A percentile compares a stretch with the other conserved stretches of the same genome.
Evolutionary conservation across 2,888 invertebrate genomes (phyloP).

Genomic region (Stenoptilia bipunctidactyla): DNA sequence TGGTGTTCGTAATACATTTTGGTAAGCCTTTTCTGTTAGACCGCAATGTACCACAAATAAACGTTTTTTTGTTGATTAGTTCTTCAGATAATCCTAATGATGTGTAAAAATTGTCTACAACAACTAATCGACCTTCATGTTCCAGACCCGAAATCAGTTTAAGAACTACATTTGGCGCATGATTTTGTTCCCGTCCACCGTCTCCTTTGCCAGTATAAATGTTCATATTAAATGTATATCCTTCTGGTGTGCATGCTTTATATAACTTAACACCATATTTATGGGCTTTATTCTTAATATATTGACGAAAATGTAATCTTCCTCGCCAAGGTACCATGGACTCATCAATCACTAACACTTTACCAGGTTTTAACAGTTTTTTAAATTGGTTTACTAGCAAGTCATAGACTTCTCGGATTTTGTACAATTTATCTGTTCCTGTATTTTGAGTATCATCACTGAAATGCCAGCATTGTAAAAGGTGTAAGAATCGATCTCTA

Average conservation of each 20-base stretch:
- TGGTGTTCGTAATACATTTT: conserved; percentile 13
- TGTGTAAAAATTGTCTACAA: conserved; percentile 24
- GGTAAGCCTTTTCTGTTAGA: conserved; percentile 20
- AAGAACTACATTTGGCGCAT: conserved; percentile 8
- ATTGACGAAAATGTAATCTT: conserved; percentile 24
- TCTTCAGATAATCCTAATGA: conserved; percentile 19
- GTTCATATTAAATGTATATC: conserved; percentile 18
- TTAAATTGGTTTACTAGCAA: conserved; percentile 12
- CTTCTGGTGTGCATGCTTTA: conserved; percentile 24
- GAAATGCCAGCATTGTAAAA: conserved; percentile 23
- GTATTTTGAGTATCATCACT: conserved; percentile 13
- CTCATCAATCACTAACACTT: conserved; percentile 26
- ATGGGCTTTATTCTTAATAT: conserved; percentile 25
- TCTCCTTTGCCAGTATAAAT: conserved; percentile 20
- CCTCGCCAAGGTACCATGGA: conserved; percentile 27
- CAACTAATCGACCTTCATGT: conserved; percentile 17
- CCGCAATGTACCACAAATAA: conserved; percentile 19
- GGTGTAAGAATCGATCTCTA: conserved; percentile 20
- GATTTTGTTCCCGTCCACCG: conserved; percentile 9
- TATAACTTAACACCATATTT: conserved; percentile 28
- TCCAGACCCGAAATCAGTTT: conserved; percentile 13
- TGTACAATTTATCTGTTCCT: conserved; percentile 12
- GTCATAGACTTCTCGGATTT: conserved; percentile 12
- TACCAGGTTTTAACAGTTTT: conserved; percentile 18
- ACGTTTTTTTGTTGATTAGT: conserved; percentile 16